phyloP scores from a whole-genome alignment of 2,888 invertebrate genomes.

The Ornithoptera priamus region DNA sequence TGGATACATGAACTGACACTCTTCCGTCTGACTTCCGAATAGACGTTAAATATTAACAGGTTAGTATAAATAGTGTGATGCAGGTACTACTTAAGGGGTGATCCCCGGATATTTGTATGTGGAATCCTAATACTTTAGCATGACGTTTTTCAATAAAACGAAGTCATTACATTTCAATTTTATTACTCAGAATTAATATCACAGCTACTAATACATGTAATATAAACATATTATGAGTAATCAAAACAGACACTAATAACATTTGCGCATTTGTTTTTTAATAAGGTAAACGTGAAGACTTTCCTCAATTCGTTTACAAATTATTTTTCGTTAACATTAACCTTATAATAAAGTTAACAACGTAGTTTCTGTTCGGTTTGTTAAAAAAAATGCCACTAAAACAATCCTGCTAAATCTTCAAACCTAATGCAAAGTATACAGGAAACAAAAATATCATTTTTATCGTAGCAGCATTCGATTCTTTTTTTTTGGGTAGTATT shows the following conservation, averaged over 20 bases:
- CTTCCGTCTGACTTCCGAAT: conserved; percentile 16
- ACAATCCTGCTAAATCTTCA: too few species aligned
- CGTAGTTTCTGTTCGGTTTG: background rate
- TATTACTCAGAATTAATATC: conserved; percentile 10
- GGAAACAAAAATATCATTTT: too few species aligned
- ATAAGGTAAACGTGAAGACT: background rate
- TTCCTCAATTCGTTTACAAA: background rate
- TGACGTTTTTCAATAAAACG: conserved; percentile 7
- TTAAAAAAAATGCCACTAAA: background rate
- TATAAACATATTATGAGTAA: background rate
- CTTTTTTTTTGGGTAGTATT: too few species aligned
- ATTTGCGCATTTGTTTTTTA: background rate
- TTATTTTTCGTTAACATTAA: background rate
- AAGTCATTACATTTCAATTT: conserved; percentile 11
- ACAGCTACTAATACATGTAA: background rate
- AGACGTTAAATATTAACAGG: background rate
- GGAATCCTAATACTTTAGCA: conserved; percentile 2
- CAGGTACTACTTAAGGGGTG: conserved; percentile 10
- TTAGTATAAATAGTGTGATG: conserved; percentile 6
- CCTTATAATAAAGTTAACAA: background rate
- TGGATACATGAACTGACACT: background rate
- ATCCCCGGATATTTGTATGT: conserved; percentile 14
- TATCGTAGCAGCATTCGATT: too few species aligned
- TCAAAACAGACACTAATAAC: background rate
- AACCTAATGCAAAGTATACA: too few species aligned